Base-by-base conservation (phyloP, 2,888 invertebrate species). In the Meteorus colon region DNA sequence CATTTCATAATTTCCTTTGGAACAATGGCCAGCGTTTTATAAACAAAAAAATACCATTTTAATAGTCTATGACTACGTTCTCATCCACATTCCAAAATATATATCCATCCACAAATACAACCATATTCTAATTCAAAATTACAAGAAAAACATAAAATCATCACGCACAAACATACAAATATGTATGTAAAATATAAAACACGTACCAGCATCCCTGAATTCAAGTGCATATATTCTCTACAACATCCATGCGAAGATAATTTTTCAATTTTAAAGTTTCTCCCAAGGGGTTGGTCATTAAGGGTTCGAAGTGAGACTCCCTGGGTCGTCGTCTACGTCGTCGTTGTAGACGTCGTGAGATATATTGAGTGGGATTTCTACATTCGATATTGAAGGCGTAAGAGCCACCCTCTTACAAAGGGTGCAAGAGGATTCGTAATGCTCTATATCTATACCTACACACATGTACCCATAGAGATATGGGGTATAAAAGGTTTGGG, bases 211-310 rank as follows among this genome's bases (percentile, higher is more conserved):
- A 24, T 65, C 60, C 79, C 62, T 60, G 65, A 62, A 71, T 65
- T 65, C 27, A 48, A 66, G 73, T 75, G 65, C 69, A 60, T 63
- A 84, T 85, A 86, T 84, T 86, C 84, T 87, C 84, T 85, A 85
- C 85, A 86, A 86, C 86, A 82, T 82, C 76, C 78, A 80, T 82
- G 77, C 78, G 81, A 84, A 88, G 87, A 89, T 89, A 89, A 89
- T 89, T 89, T 89, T 89, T 89, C 89, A 89, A 89, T 89, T 89
- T 88, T 87, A 84, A 84, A 84, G 88, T 85, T 86, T 86, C 86
- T 88, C 89, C 87, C 88, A 84, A 85, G 86, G 88, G 89, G 85
- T 86, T 85, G 86, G 86, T 86, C 87, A 89, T 89, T 88, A 89
- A 89, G 88, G 89, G 89, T 85, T 87, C 85, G 82, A 86, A 87